Conservation (phyloP, 2,797 vertebrate species). For the Odontamblyopus lacepedii region DNA sequence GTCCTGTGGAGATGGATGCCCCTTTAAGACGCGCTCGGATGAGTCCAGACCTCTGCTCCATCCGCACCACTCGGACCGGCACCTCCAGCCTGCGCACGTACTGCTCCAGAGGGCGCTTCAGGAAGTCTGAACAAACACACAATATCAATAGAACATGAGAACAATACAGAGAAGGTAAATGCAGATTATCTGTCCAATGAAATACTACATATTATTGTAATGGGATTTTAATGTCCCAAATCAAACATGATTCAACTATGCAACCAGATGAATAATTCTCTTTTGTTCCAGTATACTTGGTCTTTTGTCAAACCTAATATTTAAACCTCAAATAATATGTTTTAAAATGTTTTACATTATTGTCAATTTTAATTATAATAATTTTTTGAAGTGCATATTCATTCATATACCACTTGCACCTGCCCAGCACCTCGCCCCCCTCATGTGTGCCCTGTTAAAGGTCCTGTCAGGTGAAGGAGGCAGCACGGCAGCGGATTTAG, state of each 20-base stretch:
- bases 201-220: too few relatives aligned
- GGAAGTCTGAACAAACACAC: slow-evolving; percentile 81
- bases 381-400: neutral
- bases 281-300: neutral
- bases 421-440: slow-evolving; percentile 13
- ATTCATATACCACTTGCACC: neutral
- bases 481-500: slow-evolving; percentile 49
- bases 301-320: neutral
- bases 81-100: slow-evolving; percentile 92
- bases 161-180: neutral
- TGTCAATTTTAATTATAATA: neutral
- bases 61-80: slow-evolving; percentile 92
- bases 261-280: too few relatives aligned
- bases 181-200: neutral
- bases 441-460: slow-evolving; percentile 36
- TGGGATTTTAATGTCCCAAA: too few relatives aligned
- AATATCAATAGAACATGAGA: neutral
- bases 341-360: too few relatives aligned
- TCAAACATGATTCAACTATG: too few relatives aligned
- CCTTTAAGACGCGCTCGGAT: slow-evolving; percentile 96
- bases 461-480: slow-evolving; percentile 37
- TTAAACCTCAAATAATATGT: neutral
- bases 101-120: slow-evolving; percentile 92
- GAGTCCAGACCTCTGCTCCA: slow-evolving; percentile 96
- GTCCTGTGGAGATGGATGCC: slow-evolving; percentile 93